Conservation (phyloP, 2,888 invertebrate species). For the Neoascia interrupta region DNA sequence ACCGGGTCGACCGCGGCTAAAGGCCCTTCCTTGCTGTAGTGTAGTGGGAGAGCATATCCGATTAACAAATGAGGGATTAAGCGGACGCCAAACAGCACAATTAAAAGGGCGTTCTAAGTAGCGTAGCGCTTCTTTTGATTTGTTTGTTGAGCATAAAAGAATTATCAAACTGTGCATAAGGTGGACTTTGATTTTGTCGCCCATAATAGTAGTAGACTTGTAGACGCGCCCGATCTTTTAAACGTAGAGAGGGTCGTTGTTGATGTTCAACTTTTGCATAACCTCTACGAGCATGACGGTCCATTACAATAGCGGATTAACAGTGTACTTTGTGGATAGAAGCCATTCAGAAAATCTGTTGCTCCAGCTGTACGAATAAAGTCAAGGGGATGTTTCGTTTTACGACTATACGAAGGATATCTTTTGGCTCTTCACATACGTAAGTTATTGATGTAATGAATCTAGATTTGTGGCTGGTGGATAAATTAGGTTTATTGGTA, state of each 20-base stretch:
- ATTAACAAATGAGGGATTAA: constrained; percentile 67
- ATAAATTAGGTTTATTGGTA: constrained; percentile 35
- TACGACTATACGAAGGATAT: background rate
- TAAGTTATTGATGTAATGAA: constrained; percentile 33
- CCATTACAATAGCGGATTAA: constrained; percentile 79
- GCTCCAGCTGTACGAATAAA: constrained; percentile 72
- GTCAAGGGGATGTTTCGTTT: constrained; percentile 3
- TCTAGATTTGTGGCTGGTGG: constrained; percentile 36
- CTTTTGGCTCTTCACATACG: background rate
- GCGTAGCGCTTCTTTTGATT: constrained; percentile 74
- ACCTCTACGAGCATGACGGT: constrained; percentile 74
- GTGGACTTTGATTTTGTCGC: constrained; percentile 27
- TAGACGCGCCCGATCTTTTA: background rate
- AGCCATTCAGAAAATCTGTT: constrained; percentile 79
- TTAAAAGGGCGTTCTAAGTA: constrained; percentile 66
- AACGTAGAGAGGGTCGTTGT: constrained; percentile 22
- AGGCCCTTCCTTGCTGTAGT: background rate
- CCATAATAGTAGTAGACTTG: constrained; percentile 20
- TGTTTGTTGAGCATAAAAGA: constrained; percentile 78
- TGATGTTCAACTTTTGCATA: constrained; percentile 72
- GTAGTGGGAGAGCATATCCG: constrained; percentile 47
- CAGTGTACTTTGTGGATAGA: constrained; percentile 74
- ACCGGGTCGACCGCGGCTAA: background rate
- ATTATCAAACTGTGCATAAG: constrained; percentile 70
- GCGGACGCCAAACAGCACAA: constrained; percentile 50